These are phyloP conservation scores for Orthonychiurus folsomi DNA, from an alignment of 2,888 invertebrate genomes.

Conservation along the genomic window DNA sequence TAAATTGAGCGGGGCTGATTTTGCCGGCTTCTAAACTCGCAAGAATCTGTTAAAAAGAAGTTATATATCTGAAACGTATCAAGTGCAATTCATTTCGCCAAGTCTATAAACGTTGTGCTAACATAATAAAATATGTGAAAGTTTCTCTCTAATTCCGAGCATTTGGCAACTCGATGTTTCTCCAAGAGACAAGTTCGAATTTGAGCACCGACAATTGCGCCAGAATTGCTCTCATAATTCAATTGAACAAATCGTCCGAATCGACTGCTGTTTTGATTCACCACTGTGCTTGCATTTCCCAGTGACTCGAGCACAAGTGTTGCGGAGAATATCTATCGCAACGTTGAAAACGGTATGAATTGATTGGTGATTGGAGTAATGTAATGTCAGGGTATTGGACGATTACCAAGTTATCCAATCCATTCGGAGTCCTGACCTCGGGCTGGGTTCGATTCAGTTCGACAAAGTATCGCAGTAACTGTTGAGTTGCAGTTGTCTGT, in stretches of 20 bases:
- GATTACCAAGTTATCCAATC: slow-evolving; percentile 27
- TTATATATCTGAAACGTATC: too few relatives aligned
- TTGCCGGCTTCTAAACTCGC: slow-evolving; percentile 18
- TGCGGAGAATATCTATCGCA: slow-evolving; percentile 17
- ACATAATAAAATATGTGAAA: slow-evolving; percentile 38
- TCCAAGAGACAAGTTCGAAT: slow-evolving; percentile 36
- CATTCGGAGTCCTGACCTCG: slow-evolving; percentile 18
- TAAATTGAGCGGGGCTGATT: slow-evolving; percentile 14
- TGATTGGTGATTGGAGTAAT: too few relatives aligned
- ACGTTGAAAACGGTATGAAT: slow-evolving; percentile 3
- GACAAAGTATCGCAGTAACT: slow-evolving; percentile 32
- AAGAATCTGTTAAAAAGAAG: slow-evolving; percentile 19
- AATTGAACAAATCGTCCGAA: slow-evolving; percentile 36
- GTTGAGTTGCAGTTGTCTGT: slow-evolving; percentile 35
- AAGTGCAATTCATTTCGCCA: too few relatives aligned
- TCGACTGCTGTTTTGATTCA: slow-evolving; percentile 35
- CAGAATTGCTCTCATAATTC: slow-evolving; percentile 19
- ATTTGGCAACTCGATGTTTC: slow-evolving; percentile 35
- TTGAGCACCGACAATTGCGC: slow-evolving; percentile 29
- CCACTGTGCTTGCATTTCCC: slow-evolving; percentile 33
- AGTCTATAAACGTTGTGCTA: too few relatives aligned
- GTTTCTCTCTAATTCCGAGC: slow-evolving; percentile 25
- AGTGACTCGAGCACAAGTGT: slow-evolving; percentile 19
- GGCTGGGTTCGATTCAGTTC: slow-evolving; percentile 22
- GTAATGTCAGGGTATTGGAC: too few relatives aligned